Evolutionary conservation across 2,797 vertebrate species (phyloP).

Genomic region (Sternarchorhynchus goeldii): DNA sequence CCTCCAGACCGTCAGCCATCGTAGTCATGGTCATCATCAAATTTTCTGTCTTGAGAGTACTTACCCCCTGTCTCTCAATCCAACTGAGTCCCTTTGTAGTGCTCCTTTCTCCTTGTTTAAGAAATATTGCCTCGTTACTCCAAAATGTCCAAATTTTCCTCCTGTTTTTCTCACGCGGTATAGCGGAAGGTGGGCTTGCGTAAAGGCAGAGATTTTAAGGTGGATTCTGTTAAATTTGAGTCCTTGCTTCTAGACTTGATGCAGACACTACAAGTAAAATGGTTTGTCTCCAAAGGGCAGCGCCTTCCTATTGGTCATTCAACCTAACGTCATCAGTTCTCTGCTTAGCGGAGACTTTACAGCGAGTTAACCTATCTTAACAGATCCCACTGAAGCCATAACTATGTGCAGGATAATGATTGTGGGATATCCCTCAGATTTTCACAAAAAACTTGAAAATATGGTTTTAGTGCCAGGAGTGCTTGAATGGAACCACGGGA

Average conservation of each 20-base stretch:
- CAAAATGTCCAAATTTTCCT: constrained; percentile 73
- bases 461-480: constrained; percentile 50
- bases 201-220: constrained; percentile 90
- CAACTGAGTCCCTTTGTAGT: constrained; percentile 76
- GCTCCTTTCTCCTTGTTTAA: constrained; percentile 76
- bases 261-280: constrained; percentile 95
- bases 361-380: constrained; percentile 86
- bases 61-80: constrained; percentile 82
- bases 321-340: constrained; percentile 90
- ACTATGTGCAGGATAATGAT: constrained; percentile 74
- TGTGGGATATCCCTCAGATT: constrained; percentile 73
- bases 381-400: constrained; percentile 72
- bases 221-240: constrained; percentile 95
- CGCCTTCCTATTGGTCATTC: constrained; percentile 96
- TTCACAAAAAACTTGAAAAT: constrained; percentile 64
- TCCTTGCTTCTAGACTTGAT: constrained; percentile 91
- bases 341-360: constrained; percentile 83
- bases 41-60: constrained; percentile 91
- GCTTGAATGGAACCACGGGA: constrained; percentile 44
- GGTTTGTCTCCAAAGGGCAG: constrained; percentile 99
- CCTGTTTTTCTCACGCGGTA: constrained; percentile 78
- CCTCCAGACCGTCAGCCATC: constrained; percentile 99
- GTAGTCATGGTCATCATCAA: constrained; percentile 99
- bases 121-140: constrained; percentile 81
- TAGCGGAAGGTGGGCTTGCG: constrained; percentile 80